Base-by-base conservation (phyloP, 2,888 invertebrate species). In the Leucophora obtusa region DNA sequence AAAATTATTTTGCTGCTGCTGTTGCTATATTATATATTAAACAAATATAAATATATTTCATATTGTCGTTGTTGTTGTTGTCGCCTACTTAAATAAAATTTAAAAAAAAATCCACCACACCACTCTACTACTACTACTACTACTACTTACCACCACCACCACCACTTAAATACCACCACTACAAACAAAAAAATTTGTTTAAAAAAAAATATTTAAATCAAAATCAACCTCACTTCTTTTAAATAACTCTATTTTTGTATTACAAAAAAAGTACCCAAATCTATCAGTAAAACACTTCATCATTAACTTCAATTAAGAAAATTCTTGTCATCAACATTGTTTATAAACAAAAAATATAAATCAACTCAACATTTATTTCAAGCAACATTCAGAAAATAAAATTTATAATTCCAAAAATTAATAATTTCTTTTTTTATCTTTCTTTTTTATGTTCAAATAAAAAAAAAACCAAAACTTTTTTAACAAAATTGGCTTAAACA, bases 61-160 rank as follows among this genome's bases (percentile, higher is more conserved):
- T 82, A 62, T 82, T 80, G 78, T 82, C 81, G 84, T 83, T 82
- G 83, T 83, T 83, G 82, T 83, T 81, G 84, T 82, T 81, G 83
- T 82, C 83, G 83, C 82, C 85, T 82, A 80, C 82, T 79, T 79
- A 72, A 78, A 51, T 74, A 58, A 43, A 50, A 11, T n/a, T 43
- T 54, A 21, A 66, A 66, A 50, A 71, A 72, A 72, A 56, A 56
- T 66, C 71, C 77, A 72, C 73, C 59, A 80, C 75, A 77, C 77
- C 68, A 76, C 80, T 72, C 71, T 71, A 79, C 73, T 79, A 77
- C 65, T 66, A 79, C 78, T 59, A n/a, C 71, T 71, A 79, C 73
- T 79, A 77, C 65, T 66, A 79, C 78, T 59, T n/a, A n/a, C n/a
- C n/a, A n/a, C n/a, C 62, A 71, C 69, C 70, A 81, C 76, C 68